phyloP scores from a whole-genome alignment of 2,888 invertebrate species.

The Dynastes tityus region DNA sequence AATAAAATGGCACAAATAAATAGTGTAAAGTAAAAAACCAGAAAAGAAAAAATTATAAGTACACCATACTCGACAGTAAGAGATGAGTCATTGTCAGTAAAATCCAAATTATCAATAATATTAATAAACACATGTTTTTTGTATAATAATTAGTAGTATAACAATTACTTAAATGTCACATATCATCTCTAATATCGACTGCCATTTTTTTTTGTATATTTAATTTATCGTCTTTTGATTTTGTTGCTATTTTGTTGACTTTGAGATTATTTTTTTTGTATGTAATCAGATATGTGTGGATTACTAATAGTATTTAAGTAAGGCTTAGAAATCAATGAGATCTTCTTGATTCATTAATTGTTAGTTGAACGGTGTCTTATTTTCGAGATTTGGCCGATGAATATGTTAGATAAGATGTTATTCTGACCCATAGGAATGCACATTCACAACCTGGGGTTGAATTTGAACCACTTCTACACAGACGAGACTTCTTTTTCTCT shows the following conservation, averaged over 20 bases:
- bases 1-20: constrained; percentile 60
- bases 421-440: constrained; percentile 56
- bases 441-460: constrained; percentile 58
- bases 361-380: constrained; percentile 35
- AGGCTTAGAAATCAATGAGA: constrained; percentile 36
- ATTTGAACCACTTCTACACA: constrained; percentile 36
- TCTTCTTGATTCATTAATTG: constrained; percentile 13
- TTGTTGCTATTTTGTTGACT: constrained; percentile 18
- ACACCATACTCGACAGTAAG: constrained; percentile 48
- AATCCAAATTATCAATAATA: constrained; percentile 45
- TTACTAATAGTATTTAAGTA: constrained; percentile 20
- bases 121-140: constrained; percentile 25
- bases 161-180: constrained; percentile 30
- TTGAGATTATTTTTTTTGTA: neutral
- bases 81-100: constrained; percentile 42
- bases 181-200: constrained; percentile 37
- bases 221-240: constrained; percentile 34
- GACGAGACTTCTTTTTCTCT: constrained; percentile 37
- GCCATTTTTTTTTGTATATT: constrained; percentile 14
- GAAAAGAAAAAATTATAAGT: constrained; percentile 54
- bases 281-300: constrained; percentile 34
- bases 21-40: constrained; percentile 50
- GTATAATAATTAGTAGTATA: constrained; percentile 46
- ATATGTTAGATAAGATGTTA: constrained; percentile 8
- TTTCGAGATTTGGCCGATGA: constrained; percentile 25